Conservation (phyloP, 2,797 vertebrate species). For the Geotrypetes seraphini region DNA sequence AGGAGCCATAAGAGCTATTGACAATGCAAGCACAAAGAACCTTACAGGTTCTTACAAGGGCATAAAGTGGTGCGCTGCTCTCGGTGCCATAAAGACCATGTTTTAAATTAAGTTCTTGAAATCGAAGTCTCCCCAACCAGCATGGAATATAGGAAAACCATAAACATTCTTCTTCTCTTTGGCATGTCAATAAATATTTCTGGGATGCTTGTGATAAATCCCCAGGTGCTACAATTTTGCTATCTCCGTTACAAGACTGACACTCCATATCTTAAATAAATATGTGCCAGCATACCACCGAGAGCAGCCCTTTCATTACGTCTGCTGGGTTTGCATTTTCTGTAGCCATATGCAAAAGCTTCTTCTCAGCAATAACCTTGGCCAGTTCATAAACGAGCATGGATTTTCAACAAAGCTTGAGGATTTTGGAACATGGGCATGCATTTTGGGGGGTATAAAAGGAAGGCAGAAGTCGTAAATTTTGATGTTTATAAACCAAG, state of each 20-base stretch:
- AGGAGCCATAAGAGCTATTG: no score
- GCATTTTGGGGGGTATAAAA: no score
- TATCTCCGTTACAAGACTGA: not conserved
- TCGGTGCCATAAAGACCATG: not conserved
- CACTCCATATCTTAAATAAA: constrained; percentile 3
- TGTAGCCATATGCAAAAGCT: constrained; percentile 1
- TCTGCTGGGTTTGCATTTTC: constrained; percentile 1
- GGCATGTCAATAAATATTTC: constrained; percentile 17
- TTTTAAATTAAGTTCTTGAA: not conserved
- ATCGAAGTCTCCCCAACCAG: not conserved
- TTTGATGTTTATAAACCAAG: no score
- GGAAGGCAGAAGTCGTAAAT: no score
- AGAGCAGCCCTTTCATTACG: constrained; percentile 7
- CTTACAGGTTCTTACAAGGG: no score
- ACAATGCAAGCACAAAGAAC: no score
- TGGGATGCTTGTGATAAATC: constrained; percentile 11
- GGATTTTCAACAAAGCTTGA: constrained; percentile 1
- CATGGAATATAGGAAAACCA: not conserved
- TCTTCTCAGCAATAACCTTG: not conserved
- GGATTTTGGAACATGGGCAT: no score
- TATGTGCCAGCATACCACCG: not conserved
- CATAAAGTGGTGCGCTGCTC: not conserved
- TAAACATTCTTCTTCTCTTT: constrained; percentile 3
- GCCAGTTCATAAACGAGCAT: not conserved
- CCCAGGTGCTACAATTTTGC: constrained; percentile 13